A percentile compares a stretch with the other conserved stretches of the same genome.
These are phyloP conservation scores for Trogon melanurus DNA, from an alignment of 2,113 vertebrate species.

Conservation along the genomic window DNA sequence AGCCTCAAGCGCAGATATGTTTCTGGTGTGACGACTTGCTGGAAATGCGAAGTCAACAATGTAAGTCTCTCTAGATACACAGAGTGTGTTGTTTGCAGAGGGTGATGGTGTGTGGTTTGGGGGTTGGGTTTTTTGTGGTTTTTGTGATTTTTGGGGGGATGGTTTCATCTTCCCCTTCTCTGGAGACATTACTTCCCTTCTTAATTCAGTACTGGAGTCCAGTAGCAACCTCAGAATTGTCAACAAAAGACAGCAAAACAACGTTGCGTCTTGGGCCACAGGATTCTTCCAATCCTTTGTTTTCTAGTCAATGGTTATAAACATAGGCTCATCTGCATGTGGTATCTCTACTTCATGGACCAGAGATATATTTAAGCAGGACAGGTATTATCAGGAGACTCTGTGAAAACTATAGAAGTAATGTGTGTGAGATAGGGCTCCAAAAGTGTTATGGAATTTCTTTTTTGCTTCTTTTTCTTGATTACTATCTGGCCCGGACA, in stretches of 20 bases:
- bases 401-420: neutral
- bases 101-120: neutral
- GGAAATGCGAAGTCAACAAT: neutral
- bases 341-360: neutral
- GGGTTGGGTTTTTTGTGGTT: neutral
- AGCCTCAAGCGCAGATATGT: accelerated
- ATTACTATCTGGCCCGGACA: neutral
- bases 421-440: neutral
- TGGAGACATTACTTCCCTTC: neutral
- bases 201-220: neutral
- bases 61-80: neutral
- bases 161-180: neutral
- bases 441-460: neutral
- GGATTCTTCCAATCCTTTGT: neutral
- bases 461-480: neutral
- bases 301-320: neutral
- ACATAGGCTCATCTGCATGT: accelerated
- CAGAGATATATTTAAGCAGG: neutral
- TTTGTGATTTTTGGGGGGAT: neutral
- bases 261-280: neutral
- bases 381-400: neutral
- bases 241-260: neutral
- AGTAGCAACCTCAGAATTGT: neutral
- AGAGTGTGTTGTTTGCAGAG: neutral
- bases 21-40: neutral